Evolutionary conservation across 2,797 vertebrate genomes (phyloP).

Genomic region (Parambassis ranga): DNA sequence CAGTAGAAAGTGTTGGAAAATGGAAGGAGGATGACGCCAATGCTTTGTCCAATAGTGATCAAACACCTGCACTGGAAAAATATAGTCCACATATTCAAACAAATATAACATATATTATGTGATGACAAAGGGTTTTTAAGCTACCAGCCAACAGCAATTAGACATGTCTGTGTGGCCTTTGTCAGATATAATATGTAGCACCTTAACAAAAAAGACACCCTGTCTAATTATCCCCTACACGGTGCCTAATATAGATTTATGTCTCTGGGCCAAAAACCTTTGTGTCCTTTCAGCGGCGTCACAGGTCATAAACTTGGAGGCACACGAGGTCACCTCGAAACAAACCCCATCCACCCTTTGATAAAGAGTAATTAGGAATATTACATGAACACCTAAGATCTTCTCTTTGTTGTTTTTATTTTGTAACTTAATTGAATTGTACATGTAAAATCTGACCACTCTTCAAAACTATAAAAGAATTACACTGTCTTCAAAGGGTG

Average conservation of each 20-base stretch:
- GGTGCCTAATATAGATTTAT: conserved; percentile 92
- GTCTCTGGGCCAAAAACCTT: conserved; percentile 82
- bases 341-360: neutral
- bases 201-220: neutral
- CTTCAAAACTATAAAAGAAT: neutral
- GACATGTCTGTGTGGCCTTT: conserved; percentile 3
- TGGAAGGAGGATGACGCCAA: no score
- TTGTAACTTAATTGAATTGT: neutral
- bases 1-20: no score
- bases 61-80: no score
- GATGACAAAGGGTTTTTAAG: neutral
- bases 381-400: no score
- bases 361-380: neutral
- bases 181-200: conserved; percentile 22
- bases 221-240: conserved; percentile 85
- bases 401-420: neutral
- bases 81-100: no score
- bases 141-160: neutral
- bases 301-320: conserved; percentile 89
- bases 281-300: conserved; percentile 81
- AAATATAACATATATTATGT: no score
- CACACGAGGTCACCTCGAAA: conserved; percentile 75
- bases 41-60: no score
- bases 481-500: conserved; percentile 21
- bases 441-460: no score